phyloP scores from a whole-genome alignment of 2,888 invertebrate species.

The Rutpela maculata region DNA sequence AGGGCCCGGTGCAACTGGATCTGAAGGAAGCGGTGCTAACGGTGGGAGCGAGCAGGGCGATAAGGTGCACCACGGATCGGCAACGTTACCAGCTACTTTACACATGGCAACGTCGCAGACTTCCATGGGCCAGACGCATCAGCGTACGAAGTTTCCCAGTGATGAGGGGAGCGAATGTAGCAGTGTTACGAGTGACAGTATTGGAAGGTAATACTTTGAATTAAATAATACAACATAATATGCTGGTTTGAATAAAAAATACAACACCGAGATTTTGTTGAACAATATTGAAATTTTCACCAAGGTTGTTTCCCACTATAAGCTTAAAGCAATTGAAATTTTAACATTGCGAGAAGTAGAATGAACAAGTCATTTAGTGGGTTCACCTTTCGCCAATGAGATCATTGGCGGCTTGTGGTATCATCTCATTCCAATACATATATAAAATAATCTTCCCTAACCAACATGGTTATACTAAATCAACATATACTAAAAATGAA shows the following conservation, averaged over 20 bases:
- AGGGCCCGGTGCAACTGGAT: slow-evolving; percentile 72
- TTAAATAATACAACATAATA: background rate
- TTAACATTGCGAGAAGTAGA: too few species aligned
- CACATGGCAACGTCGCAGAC: slow-evolving; percentile 75
- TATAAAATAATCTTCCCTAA: too few species aligned
- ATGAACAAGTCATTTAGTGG: too few species aligned
- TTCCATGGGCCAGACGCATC: slow-evolving; percentile 66
- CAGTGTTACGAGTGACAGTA: slow-evolving; percentile 90
- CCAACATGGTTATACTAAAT: too few species aligned
- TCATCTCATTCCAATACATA: too few species aligned
- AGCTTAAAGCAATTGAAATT: too few species aligned
- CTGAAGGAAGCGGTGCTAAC: slow-evolving; percentile 68
- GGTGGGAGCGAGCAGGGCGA: slow-evolving; percentile 75
- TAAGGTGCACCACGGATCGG: slow-evolving; percentile 77
- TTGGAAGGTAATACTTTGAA: slow-evolving; percentile 76
- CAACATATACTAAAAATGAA: too few species aligned
- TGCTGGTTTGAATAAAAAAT: too few species aligned
- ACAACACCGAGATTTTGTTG: background rate
- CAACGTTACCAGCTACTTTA: slow-evolving; percentile 80
- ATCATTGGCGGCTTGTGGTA: too few species aligned
- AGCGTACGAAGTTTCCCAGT: slow-evolving; percentile 82
- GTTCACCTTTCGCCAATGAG: too few species aligned
- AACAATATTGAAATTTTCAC: background rate
- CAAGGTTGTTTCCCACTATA: too few species aligned
- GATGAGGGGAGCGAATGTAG: slow-evolving; percentile 91